Evolutionary conservation across 2,888 invertebrate species (phyloP).

Genomic region (Darwinula stevensoni): DNA sequence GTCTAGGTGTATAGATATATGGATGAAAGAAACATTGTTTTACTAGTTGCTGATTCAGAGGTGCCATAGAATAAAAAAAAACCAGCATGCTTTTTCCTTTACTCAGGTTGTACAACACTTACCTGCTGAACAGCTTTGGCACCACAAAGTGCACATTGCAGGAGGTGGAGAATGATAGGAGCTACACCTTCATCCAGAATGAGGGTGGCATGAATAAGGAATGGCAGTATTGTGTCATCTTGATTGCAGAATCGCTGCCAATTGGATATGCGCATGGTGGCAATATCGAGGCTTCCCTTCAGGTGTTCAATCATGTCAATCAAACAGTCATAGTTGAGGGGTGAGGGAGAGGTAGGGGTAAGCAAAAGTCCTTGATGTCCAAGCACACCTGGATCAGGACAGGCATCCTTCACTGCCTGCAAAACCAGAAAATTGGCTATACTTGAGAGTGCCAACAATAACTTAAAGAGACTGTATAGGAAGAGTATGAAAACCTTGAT

Average conservation of each 20-base stretch:
- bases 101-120: no score
- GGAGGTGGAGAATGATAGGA: constrained; percentile 57
- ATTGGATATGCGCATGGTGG: constrained; percentile 61
- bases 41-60: no score
- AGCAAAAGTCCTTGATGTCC: constrained; percentile 3
- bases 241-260: constrained; percentile 75
- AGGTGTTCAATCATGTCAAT: constrained; percentile 80
- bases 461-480: no score
- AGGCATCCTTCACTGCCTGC: constrained; percentile 23
- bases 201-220: constrained; percentile 47
- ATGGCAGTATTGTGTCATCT: constrained; percentile 41
- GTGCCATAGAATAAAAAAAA: no score
- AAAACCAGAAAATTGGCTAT: constrained; percentile 8
- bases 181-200: constrained; percentile 65
- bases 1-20: no score
- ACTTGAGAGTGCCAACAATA: no score
- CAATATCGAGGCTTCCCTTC: constrained; percentile 77
- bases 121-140: constrained; percentile 5
- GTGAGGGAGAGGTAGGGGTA: constrained; percentile 12
- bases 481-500: no score
- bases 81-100: no score
- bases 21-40: no score
- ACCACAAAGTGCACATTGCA: constrained; percentile 56
- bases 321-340: constrained; percentile 57
- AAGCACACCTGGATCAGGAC: constrained; percentile 19